phyloP scores from a whole-genome alignment of 2,113 vertebrate genomes.

The Cairina moschata region DNA sequence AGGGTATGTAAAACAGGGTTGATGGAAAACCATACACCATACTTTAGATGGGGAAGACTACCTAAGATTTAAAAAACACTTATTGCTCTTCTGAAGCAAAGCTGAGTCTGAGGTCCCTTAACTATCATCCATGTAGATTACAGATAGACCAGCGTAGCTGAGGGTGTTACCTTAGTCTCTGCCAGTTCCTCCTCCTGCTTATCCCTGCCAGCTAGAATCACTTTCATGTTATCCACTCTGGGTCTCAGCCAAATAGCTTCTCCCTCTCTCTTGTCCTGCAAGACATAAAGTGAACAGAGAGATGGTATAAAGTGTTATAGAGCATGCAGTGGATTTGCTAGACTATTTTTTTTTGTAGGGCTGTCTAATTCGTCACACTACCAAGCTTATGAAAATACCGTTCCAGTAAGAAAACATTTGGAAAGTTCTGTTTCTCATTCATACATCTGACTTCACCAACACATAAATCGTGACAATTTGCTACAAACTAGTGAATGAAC shows the following conservation, averaged over 20 bases:
- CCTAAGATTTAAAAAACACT: neutral
- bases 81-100: neutral
- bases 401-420: neutral
- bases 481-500: constrained; percentile 14
- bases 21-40: neutral
- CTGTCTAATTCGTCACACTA: neutral
- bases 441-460: neutral
- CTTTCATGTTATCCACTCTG: neutral
- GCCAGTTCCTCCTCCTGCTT: neutral
- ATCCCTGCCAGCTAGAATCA: neutral
- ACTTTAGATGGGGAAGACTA: neutral
- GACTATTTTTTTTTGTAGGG: neutral
- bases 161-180: neutral
- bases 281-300: neutral
- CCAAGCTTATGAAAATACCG: neutral
- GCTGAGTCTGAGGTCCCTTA: neutral
- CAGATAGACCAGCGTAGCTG: neutral
- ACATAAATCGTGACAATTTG: neutral
- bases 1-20: neutral
- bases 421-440: neutral
- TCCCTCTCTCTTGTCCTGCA: neutral
- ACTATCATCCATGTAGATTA: neutral
- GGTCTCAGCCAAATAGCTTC: neutral
- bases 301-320: neutral
- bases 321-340: neutral